Base-by-base conservation (phyloP, 2,888 invertebrate species). In the Adineta ricciae region DNA sequence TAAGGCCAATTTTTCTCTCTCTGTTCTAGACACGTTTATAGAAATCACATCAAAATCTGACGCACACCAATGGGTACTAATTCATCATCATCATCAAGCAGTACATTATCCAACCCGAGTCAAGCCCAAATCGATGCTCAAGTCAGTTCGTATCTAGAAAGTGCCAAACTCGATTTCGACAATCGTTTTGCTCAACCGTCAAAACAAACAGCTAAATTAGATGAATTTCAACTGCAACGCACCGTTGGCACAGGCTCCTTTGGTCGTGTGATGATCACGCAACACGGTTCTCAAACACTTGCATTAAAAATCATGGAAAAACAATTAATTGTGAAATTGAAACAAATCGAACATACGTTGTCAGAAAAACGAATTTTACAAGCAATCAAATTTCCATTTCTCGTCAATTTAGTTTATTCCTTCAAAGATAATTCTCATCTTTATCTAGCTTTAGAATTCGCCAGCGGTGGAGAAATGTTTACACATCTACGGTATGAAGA, bases 371-470 rank as follows among this genome's bases (percentile, higher is more conserved):
- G 82, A 14, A 85, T 85, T 24, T 41, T 85, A 36, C 41, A 54
- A 52, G 83, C 85, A 82, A 85, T 85, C 49, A 83, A 85, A 54
- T 85, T 85, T 83, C 85, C 85, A 36, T 85, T 85, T 46, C 83
- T 85, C 24, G 85, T 85, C 38, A 85, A 85, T 54, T 49, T 85
- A 46, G 56, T 73, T 32, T 54, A 78, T 49, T 84, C 86, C 27
- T 86, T 86, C 72, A 86, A 86, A 56, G 86, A 86, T 83, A 86
- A 86, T 52, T 84, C 83, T 32, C 84, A 86, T 84, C 46, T 86
- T n/a, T 85, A 86, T 46, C 78, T 86, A 73, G 85, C 83, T 27
- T 49, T 85, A 46, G 85, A 85, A 46, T 85, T 83, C 82, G 85
- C 83, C 0, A 52, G 52, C 14, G 85, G 85, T 83, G 85, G 85